These are phyloP conservation scores for Bembecia ichneumoniformis DNA, from an alignment of 2,888 invertebrate genomes.

Conservation along the genomic window DNA sequence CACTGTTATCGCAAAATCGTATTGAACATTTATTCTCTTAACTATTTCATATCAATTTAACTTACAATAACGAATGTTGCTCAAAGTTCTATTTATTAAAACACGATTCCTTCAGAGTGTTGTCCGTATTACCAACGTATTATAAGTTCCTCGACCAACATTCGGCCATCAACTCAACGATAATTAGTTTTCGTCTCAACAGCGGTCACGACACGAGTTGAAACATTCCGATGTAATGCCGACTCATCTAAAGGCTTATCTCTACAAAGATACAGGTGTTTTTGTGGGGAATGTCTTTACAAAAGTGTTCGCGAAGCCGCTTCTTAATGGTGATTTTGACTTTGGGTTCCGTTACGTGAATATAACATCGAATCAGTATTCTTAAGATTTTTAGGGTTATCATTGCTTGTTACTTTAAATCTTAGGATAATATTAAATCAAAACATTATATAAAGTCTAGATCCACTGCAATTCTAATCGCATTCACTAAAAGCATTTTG, in stretches of 20 bases:
- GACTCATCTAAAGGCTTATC: conserved; percentile 48
- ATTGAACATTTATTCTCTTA: background rate
- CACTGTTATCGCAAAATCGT: background rate
- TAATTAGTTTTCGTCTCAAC: conserved; percentile 53
- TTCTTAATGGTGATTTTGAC: conserved; percentile 21
- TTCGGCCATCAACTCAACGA: conserved; percentile 14
- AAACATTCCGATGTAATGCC: conserved; percentile 43
- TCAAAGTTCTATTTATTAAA: conserved; percentile 7
- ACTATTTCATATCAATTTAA: background rate
- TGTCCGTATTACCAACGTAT: background rate
- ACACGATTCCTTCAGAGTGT: conserved; percentile 1
- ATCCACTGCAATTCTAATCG: conserved; percentile 32
- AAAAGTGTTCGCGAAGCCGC: conserved; percentile 8
- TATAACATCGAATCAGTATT: too few species aligned
- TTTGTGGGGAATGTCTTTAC: conserved; percentile 37
- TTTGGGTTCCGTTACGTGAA: conserved; percentile 20
- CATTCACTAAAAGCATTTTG: conserved; percentile 28
- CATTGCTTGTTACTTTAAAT: too few species aligned
- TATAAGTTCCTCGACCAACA: background rate
- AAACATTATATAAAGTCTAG: conserved; percentile 24
- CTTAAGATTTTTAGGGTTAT: too few species aligned
- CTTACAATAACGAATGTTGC: conserved; percentile 2
- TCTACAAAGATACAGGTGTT: conserved; percentile 44
- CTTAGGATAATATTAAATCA: too few species aligned
- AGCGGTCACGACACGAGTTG: conserved; percentile 55